Conservation (phyloP, 2,888 invertebrate genomes). For the Macrosiphum euphorbiae region DNA sequence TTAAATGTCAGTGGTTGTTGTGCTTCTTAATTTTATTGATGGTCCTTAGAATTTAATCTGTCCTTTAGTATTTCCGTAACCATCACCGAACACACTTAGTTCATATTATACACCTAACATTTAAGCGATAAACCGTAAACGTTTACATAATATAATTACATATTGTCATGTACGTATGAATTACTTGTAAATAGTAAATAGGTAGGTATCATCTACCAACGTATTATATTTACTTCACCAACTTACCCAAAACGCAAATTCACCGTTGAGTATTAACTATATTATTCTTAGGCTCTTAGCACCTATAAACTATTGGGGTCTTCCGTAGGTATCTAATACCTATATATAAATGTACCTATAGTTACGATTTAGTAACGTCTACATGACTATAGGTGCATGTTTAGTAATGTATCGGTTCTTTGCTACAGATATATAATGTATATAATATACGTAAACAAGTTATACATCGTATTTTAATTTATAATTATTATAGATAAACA, state of each 20-base stretch:
- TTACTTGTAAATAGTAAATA: neutral
- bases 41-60: neutral
- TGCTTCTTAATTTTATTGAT: conserved; percentile 16
- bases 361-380: too few species aligned
- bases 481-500: neutral
- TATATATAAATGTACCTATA: too few species aligned
- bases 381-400: too few species aligned
- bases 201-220: neutral
- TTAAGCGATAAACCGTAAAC: neutral
- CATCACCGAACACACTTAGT: neutral
- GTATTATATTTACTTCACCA: neutral
- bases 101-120: neutral
- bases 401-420: too few species aligned
- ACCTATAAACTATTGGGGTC: too few species aligned
- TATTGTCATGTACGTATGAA: neutral
- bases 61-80: neutral
- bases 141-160: neutral
- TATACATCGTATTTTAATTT: neutral
- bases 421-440: too few species aligned
- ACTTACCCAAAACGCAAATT: neutral
- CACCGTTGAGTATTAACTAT: neutral
- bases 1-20: neutral
- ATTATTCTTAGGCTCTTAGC: too few species aligned
- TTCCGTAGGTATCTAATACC: too few species aligned
- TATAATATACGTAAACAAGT: too few species aligned